Conservation (phyloP, 1,140 invertebrate genomes). For the Ceratosolen solmsi region DNA sequence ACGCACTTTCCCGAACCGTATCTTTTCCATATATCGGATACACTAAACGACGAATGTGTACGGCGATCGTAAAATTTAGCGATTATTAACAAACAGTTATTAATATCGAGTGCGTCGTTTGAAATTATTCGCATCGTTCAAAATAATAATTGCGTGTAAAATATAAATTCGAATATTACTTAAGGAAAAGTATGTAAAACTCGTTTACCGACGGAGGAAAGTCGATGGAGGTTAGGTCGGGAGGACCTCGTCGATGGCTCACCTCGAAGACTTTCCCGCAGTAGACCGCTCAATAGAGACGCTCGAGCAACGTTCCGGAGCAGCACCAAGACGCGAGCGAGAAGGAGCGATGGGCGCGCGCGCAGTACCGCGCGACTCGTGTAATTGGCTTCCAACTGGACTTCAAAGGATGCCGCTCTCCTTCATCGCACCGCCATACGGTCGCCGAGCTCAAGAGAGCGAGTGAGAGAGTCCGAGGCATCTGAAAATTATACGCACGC, state of each 20-base stretch:
- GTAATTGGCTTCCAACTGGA: constrained; percentile 75
- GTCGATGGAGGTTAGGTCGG: background rate
- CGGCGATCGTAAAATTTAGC: too few relatives aligned
- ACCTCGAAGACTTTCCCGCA: background rate
- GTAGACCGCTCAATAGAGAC: constrained; percentile 58
- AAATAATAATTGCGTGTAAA: too few relatives aligned
- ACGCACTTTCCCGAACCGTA: background rate
- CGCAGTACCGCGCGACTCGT: constrained; percentile 74
- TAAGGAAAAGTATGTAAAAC: too few relatives aligned
- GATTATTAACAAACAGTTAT: too few relatives aligned
- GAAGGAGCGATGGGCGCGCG: constrained; percentile 54
- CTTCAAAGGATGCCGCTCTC: constrained; percentile 73
- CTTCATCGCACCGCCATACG: constrained; percentile 73
- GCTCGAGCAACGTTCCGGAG: constrained; percentile 50
- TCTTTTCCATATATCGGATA: background rate
- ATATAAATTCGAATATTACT: too few relatives aligned
- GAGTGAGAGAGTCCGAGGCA: constrained; percentile 55
- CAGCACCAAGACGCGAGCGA: constrained; percentile 50
- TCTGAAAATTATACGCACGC: constrained; percentile 61
- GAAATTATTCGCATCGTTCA: too few relatives aligned
- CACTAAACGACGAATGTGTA: too few relatives aligned
- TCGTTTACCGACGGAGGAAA: background rate
- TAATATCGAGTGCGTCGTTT: too few relatives aligned
- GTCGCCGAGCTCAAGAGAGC: constrained; percentile 58
- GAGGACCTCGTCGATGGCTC: background rate